Conservation (phyloP, 2,113 vertebrate genomes). For the Steatornis caripensis region DNA sequence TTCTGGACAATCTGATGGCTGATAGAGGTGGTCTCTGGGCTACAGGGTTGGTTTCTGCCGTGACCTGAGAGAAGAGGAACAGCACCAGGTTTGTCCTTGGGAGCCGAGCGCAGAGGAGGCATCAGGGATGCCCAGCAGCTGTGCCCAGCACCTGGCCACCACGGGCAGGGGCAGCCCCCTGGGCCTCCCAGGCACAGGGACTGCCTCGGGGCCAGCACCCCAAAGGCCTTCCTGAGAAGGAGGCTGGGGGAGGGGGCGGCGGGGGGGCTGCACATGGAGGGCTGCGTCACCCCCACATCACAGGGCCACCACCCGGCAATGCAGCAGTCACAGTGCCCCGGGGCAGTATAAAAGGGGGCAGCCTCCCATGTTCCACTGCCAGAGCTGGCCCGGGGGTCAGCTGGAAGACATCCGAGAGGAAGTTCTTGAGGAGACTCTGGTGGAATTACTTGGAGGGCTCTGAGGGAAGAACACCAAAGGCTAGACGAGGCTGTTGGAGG, state of each 20-base stretch:
- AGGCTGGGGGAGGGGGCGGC: fast-evolving
- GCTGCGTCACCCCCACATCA: fast-evolving
- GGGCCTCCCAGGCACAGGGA: not conserved
- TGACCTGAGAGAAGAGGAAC: not conserved
- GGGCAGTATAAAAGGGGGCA: not conserved
- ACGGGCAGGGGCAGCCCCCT: not conserved
- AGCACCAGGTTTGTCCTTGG: not conserved
- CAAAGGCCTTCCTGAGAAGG: not conserved
- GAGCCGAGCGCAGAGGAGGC: fast-evolving
- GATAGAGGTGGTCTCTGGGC: not conserved
- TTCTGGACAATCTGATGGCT: not conserved
- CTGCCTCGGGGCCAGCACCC: not conserved
- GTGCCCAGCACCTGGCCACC: not conserved
- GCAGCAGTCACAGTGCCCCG: fast-evolving
- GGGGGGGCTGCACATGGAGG: not conserved
- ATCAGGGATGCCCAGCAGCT: not conserved
- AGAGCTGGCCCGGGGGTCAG: not conserved
- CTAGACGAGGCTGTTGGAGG: not conserved
- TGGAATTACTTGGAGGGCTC: not conserved
- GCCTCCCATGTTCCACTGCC: not conserved
- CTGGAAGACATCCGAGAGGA: fast-evolving
- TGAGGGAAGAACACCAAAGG: not conserved
- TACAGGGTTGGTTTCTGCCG: not conserved
- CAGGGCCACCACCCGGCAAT: not conserved
- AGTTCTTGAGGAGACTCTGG: not conserved